Conservation (phyloP, 2,888 invertebrate species). For the Cyrtodaria siliqua region DNA sequence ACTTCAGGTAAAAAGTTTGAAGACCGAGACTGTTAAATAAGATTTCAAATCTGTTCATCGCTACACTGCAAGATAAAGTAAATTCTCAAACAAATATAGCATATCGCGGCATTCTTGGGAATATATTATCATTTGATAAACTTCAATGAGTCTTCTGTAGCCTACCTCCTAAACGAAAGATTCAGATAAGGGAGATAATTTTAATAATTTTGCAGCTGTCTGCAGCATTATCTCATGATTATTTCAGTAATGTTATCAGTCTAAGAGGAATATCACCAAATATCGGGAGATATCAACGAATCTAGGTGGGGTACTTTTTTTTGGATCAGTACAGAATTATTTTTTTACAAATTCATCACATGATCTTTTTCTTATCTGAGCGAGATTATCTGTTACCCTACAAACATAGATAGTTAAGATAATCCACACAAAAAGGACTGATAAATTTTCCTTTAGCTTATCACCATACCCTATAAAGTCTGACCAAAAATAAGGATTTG, state of each 20-base stretch:
- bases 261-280: slow-evolving; percentile 57
- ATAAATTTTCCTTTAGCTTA: slow-evolving; percentile 41
- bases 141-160: slow-evolving; percentile 61
- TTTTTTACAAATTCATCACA: slow-evolving; percentile 49
- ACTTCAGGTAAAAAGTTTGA: slow-evolving; percentile 13
- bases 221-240: slow-evolving; percentile 59
- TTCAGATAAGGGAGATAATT: slow-evolving; percentile 65
- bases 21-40: background rate
- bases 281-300: slow-evolving; percentile 51
- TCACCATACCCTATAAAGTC: slow-evolving; percentile 31
- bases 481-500: slow-evolving; percentile 51
- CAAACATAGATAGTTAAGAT: slow-evolving; percentile 52
- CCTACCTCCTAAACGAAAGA: slow-evolving; percentile 51
- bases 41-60: slow-evolving; percentile 29
- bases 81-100: slow-evolving; percentile 64
- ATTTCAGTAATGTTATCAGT: slow-evolving; percentile 62
- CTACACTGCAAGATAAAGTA: slow-evolving; percentile 46
- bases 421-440: slow-evolving; percentile 35
- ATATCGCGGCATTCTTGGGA: slow-evolving; percentile 61
- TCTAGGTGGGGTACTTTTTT: slow-evolving; percentile 66
- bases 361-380: slow-evolving; percentile 39
- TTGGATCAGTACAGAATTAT: slow-evolving; percentile 52
- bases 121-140: slow-evolving; percentile 67
- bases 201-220: slow-evolving; percentile 71
- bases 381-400: slow-evolving; percentile 47